Evolutionary conservation across 1,140 invertebrate species (phyloP), one percentile per base, ranked within the genome.

Genomic region (Drosophila littoralis): DNA sequence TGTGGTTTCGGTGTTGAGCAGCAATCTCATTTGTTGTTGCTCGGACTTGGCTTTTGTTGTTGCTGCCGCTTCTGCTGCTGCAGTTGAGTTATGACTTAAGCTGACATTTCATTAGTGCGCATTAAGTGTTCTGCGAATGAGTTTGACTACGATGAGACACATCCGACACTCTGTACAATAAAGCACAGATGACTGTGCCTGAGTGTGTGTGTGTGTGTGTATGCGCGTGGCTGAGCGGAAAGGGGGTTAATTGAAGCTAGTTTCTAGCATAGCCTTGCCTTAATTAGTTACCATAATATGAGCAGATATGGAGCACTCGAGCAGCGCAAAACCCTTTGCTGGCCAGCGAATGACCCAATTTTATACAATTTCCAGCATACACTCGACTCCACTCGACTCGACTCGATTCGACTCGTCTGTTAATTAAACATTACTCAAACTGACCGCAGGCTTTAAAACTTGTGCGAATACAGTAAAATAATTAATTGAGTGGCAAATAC

Each of bases 51-150:
- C 36, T 65, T 57, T 38, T 32, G 45, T 13, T 65, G 69, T 13
- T 65, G 61, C 59, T 71, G 42, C 71, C 57, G 55, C 22, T 69
- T 43, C 55, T 59, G 15, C 55, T 52, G 65, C 75, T 81, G 79
- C 89, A 81, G 73, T 84, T 91, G 88, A 91, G 78, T 91, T 91
- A 91, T 91, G 88, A 91, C 88, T 88, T 89, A 91, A 91, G 82
- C 88, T 91, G 88, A 91, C 88, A 91, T 91, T 91, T 91, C 88
- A 91, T 91, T 91, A 91, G 88, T 90, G 85, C 77, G 85, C 84
- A 88, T 89, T 88, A 88, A 88, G 84, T 90, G 83, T 79, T 77
- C 80, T 83, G 83, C 73, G 83, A 88, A 88, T 89, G 84, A 89
- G 83, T 86, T 86, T 81, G 81, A 75, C 81, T 65, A 68, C 74